A percentile compares a stretch with the other conserved stretches of the same genome.
Conservation (phyloP, 1,140 invertebrate genomes). For the Bathynomus jamesi region DNA sequence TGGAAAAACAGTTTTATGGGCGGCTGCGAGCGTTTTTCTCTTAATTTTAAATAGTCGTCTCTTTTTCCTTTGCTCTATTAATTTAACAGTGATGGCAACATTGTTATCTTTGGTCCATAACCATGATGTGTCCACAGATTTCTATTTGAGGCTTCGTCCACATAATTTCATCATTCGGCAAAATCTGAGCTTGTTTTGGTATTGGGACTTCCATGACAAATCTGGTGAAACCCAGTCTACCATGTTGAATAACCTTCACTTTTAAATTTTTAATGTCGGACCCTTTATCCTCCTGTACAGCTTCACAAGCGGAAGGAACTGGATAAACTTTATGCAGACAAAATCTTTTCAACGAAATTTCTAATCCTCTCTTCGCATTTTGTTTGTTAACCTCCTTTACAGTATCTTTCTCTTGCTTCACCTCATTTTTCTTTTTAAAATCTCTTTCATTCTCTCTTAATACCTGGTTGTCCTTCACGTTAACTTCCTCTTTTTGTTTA, state of each 20-base stretch:
- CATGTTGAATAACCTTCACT: neutral
- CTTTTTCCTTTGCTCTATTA: neutral
- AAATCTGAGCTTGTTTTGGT: neutral
- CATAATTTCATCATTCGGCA: neutral
- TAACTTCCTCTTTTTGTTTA: no score
- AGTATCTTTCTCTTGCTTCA: no score
- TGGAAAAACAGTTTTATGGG: neutral
- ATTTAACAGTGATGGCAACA: neutral
- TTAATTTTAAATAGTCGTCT: neutral
- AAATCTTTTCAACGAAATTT: neutral
- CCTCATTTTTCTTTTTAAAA: no score
- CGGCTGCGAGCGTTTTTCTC: neutral
- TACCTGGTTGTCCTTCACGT: no score
- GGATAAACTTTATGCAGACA: neutral
- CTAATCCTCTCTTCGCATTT: neutral
- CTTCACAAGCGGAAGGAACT: neutral
- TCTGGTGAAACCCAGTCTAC: neutral
- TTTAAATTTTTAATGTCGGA: neutral
- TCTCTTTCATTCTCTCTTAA: no score
- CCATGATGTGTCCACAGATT: neutral
- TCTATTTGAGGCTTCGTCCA: neutral
- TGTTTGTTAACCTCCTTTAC: no score
- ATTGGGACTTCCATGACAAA: neutral
- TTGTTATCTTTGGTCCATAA: neutral
- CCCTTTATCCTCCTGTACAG: neutral